Evolutionary conservation across 2,888 invertebrate species (phyloP).

Genomic region (Leptothorax acervorum): DNA sequence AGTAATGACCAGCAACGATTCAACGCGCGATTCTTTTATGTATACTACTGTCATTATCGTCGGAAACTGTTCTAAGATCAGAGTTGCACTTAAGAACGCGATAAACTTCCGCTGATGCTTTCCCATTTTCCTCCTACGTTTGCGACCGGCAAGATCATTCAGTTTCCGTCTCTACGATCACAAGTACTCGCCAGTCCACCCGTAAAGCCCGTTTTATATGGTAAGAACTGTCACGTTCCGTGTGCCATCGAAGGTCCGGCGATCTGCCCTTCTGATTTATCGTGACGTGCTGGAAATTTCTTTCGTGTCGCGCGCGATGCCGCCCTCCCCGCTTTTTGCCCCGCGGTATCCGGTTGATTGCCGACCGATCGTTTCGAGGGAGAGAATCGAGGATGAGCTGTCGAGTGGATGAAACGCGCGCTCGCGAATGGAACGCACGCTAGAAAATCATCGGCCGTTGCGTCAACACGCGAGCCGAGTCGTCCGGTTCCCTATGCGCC

Average conservation of each 20-base stretch:
- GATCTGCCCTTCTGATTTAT: conserved; percentile 69
- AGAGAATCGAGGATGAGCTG: conserved; percentile 63
- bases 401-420: conserved; percentile 53
- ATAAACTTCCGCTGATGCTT: conserved; percentile 61
- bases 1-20: conserved; percentile 51
- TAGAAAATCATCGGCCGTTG: conserved; percentile 62
- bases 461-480: conserved; percentile 55
- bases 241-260: conserved; percentile 57
- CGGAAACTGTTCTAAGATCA: conserved; percentile 63
- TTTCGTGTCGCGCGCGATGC: conserved; percentile 57
- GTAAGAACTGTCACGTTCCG: conserved; percentile 69
- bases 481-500: not conserved
- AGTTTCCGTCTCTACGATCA: conserved; percentile 64
- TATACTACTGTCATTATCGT: conserved; percentile 65
- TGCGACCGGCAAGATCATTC: conserved; percentile 65
- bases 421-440: conserved; percentile 57
- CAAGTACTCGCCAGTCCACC: conserved; percentile 52
- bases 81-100: conserved; percentile 61
- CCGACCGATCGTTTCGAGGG: conserved; percentile 65
- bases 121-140: conserved; percentile 55
- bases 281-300: conserved; percentile 68
- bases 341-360: conserved; percentile 67
- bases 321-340: conserved; percentile 61
- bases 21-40: conserved; percentile 53
- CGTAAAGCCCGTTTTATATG: conserved; percentile 71